Conservation (phyloP, 1,140 invertebrate species). For the Archivesica marissinica region DNA sequence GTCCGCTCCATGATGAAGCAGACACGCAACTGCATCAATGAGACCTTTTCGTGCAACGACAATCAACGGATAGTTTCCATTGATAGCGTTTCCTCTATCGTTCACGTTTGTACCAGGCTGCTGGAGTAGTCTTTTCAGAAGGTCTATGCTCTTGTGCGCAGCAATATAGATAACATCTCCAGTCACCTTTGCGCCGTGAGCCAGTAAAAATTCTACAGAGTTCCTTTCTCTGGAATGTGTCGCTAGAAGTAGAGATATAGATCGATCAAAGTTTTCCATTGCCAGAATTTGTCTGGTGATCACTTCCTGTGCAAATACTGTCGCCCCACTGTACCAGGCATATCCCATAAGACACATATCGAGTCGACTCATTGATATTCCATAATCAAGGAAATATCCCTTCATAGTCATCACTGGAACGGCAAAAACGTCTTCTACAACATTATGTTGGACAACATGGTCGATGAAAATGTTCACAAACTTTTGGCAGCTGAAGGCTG, state of each 20-base stretch:
- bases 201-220: not conserved
- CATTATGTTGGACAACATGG: not conserved
- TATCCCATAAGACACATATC: conserved; percentile 43
- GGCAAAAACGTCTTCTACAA: not conserved
- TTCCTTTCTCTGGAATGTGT: conserved; percentile 24
- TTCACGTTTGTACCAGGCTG: not conserved
- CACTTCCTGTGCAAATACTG: conserved; percentile 18
- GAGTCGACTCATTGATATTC: conserved; percentile 15
- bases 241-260: conserved; percentile 33
- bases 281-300: not conserved
- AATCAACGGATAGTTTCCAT: conserved; percentile 36
- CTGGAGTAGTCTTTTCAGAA: not conserved
- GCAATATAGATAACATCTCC: conserved; percentile 47
- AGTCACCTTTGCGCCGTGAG: conserved; percentile 10
- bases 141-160: conserved; percentile 7
- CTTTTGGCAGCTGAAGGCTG: not conserved
- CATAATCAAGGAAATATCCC: conserved; percentile 46
- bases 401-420: conserved; percentile 28
- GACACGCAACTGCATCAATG: not conserved
- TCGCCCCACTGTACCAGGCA: conserved; percentile 4
- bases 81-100: not conserved
- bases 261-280: not conserved
- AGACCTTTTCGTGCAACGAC: conserved; percentile 18
- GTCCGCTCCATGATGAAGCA: conserved; percentile 20
- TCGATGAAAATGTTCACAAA: conserved; percentile 35